Evolutionary conservation across 2,888 invertebrate genomes (phyloP).

Genomic region (Tanytarsus gracilentus): DNA sequence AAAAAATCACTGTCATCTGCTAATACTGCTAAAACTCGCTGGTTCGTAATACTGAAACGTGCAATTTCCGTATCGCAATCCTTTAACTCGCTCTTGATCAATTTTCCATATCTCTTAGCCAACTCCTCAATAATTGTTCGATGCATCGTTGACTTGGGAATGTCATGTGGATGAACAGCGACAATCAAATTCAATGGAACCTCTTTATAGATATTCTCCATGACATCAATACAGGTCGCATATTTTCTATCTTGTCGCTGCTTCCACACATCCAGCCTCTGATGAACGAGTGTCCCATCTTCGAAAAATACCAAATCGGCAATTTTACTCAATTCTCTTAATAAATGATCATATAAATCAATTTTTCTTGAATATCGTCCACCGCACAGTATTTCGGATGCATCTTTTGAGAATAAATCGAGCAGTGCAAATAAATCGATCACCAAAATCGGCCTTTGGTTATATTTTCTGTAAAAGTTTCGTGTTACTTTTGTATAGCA

Average conservation of each 20-base stretch:
- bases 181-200: neutral
- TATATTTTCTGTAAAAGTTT: too few relatives aligned
- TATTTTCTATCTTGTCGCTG: neutral
- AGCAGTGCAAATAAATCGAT: too few relatives aligned
- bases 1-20: constrained; percentile 30
- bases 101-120: neutral
- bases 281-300: neutral
- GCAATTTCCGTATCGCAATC: constrained; percentile 31
- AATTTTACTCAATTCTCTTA: neutral
- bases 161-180: neutral
- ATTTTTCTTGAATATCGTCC: constrained; percentile 1
- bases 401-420: too few relatives aligned
- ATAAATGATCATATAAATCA: neutral
- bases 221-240: neutral
- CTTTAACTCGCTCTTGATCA: neutral
- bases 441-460: too few relatives aligned
- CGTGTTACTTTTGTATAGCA: too few relatives aligned
- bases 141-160: neutral
- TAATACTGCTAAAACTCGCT: constrained; percentile 29
- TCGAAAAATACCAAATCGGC: constrained; percentile 2
- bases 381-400: neutral
- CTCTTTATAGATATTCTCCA: neutral
- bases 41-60: constrained; percentile 7
- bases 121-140: neutral
- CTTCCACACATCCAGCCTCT: neutral